phyloP scores from a whole-genome alignment of 2,113 vertebrate species.

The Gila orcuttii region DNA sequence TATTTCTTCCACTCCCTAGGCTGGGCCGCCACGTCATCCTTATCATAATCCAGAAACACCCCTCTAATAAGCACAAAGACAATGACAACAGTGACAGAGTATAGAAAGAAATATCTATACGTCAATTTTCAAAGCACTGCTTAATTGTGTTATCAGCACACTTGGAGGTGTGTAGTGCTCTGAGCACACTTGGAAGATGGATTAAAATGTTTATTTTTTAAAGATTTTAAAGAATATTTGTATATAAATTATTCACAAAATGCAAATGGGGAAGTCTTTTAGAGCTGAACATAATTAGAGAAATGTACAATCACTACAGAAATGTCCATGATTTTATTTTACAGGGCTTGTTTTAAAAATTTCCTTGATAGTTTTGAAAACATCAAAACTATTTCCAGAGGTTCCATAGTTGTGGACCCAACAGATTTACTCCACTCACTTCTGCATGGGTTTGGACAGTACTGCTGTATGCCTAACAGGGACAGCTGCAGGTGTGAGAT shows the following conservation, averaged over 20 bases:
- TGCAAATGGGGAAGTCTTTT: background rate
- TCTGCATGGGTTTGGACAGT: constrained; percentile 4
- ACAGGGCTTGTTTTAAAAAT: background rate
- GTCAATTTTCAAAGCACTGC: background rate
- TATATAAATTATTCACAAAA: background rate
- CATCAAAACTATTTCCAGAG: background rate
- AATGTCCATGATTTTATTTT: background rate
- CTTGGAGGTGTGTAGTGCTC: background rate
- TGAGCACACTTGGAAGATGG: background rate
- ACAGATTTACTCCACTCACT: background rate
- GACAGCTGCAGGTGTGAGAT: constrained; percentile 5
- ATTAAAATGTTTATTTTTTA: background rate
- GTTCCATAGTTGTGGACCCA: background rate
- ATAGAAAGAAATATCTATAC: background rate
- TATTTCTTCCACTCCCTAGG: constrained; percentile 94
- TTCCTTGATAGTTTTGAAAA: background rate
- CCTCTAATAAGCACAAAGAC: constrained; percentile 75
- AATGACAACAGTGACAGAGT: constrained; percentile 6
- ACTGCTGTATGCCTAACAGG: constrained; percentile 15
- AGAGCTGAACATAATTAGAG: background rate
- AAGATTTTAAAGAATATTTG: background rate
- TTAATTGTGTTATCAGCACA: background rate
- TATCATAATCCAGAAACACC: constrained; percentile 92
- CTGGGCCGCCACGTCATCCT: constrained; percentile 86
- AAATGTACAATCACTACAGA: background rate